phyloP scores from a whole-genome alignment of 2,113 vertebrate species.

The Phocoena phocoena region DNA sequence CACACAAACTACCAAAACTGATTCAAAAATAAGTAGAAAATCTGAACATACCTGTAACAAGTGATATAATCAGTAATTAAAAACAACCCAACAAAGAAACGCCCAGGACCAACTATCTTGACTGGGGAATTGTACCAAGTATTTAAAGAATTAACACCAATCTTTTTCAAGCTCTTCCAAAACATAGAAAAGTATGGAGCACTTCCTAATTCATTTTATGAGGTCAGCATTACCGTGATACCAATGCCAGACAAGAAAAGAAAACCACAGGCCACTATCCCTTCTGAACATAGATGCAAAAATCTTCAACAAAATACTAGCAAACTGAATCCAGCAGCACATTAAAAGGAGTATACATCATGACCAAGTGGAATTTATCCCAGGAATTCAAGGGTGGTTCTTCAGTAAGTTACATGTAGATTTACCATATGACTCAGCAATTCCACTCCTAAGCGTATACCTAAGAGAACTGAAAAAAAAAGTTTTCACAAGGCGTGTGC shows the following conservation, averaged over 20 bases:
- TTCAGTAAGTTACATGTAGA: not conserved
- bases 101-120: not conserved
- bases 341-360: not conserved
- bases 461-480: constrained; percentile 19
- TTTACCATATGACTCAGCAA: not conserved
- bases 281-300: not conserved
- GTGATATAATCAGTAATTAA: not conserved
- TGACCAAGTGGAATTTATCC: not conserved
- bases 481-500: not conserved
- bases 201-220: not conserved
- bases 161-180: not conserved
- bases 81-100: not conserved
- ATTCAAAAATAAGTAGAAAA: not conserved
- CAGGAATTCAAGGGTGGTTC: not conserved
- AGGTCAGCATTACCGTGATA: not conserved
- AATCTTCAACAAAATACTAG: not conserved
- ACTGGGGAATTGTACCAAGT: not conserved
- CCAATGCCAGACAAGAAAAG: not conserved
- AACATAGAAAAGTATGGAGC: not conserved
- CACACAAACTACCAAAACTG: not conserved
- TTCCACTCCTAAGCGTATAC: not conserved
- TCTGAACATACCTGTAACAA: not conserved
- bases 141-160: not conserved
- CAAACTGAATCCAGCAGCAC: not conserved
- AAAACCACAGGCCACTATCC: not conserved